These are phyloP conservation scores for Eulemur rubriventer DNA, from an alignment of 2,797 vertebrate genomes.

Conservation along the genomic window DNA sequence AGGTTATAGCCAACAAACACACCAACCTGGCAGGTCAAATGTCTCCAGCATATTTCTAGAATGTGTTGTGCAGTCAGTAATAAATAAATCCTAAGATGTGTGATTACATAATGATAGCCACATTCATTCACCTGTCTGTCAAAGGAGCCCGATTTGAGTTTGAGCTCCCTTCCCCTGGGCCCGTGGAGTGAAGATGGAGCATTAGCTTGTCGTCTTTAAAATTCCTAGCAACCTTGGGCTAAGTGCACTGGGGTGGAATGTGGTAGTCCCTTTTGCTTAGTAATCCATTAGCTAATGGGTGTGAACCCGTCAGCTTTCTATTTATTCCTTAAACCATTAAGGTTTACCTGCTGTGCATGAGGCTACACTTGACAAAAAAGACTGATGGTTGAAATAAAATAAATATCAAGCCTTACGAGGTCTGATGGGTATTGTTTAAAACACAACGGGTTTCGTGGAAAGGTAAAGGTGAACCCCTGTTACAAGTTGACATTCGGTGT, in stretches of 20 bases:
- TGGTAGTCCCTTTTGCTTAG: conserved; percentile 86
- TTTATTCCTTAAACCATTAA: conserved; percentile 86
- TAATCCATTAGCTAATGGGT: conserved; percentile 98
- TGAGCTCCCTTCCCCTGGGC: conserved; percentile 85
- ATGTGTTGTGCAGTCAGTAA: conserved; percentile 73
- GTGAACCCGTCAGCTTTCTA: conserved; percentile 89
- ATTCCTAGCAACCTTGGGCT: conserved; percentile 85
- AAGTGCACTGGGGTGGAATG: conserved; percentile 85
- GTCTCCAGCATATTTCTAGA: conserved; percentile 57
- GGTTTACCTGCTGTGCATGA: conserved; percentile 86
- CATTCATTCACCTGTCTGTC: conserved; percentile 87
- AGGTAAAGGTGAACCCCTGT: conserved; percentile 74
- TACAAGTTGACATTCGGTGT: not conserved
- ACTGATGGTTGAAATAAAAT: conserved; percentile 89
- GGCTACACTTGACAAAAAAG: conserved; percentile 86
- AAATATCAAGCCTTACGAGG: conserved; percentile 84
- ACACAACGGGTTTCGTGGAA: conserved; percentile 73
- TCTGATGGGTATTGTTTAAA: conserved; percentile 81
- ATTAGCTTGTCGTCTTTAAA: conserved; percentile 83
- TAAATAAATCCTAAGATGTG: conserved; percentile 82
- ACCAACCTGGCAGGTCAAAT: conserved; percentile 62
- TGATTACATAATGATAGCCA: conserved; percentile 87
- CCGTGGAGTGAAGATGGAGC: conserved; percentile 66
- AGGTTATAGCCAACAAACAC: not conserved
- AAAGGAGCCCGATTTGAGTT: conserved; percentile 82